Conservation (phyloP, 2,113 vertebrate species). For the Gambusia affinis region DNA sequence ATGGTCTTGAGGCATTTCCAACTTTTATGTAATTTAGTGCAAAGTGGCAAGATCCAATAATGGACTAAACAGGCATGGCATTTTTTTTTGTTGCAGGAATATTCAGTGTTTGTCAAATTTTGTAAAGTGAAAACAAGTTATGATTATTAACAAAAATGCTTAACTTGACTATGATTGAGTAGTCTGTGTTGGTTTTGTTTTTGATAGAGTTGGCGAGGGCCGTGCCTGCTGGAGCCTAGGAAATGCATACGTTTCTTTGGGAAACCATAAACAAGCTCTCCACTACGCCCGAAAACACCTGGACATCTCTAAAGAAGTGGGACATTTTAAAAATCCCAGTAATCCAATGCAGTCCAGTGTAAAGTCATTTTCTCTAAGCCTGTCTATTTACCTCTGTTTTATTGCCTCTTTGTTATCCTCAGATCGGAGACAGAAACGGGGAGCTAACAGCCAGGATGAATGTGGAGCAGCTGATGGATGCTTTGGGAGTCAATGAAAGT, state of each 20-base stretch:
- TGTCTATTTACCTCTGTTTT: not conserved
- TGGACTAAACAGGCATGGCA: too few relatives aligned
- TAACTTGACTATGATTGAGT: not conserved
- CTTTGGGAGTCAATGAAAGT: conserved; percentile 79
- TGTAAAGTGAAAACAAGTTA: not conserved
- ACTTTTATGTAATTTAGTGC: too few relatives aligned
- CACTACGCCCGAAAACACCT: conserved; percentile 91
- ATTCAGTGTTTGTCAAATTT: too few relatives aligned
- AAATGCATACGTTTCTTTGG: conserved; percentile 92
- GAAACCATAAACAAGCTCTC: conserved; percentile 89
- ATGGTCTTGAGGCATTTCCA: too few relatives aligned
- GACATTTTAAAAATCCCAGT: not conserved
- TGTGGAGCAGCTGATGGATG: conserved; percentile 86
- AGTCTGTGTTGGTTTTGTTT: not conserved
- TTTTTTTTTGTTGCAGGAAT: too few relatives aligned
- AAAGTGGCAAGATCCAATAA: too few relatives aligned
- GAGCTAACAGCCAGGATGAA: conserved; percentile 90
- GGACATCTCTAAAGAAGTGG: conserved; percentile 94
- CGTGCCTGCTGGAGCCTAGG: conserved; percentile 97
- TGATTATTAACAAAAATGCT: not conserved
- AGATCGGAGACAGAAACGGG: conserved; percentile 91
- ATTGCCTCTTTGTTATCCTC: conserved; percentile 12
- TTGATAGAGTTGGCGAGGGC: conserved; percentile 91
- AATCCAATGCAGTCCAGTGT: not conserved
- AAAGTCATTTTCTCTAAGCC: not conserved